phyloP scores from a whole-genome alignment of 1,140 invertebrate species.

The Xylocopa sonorina region DNA sequence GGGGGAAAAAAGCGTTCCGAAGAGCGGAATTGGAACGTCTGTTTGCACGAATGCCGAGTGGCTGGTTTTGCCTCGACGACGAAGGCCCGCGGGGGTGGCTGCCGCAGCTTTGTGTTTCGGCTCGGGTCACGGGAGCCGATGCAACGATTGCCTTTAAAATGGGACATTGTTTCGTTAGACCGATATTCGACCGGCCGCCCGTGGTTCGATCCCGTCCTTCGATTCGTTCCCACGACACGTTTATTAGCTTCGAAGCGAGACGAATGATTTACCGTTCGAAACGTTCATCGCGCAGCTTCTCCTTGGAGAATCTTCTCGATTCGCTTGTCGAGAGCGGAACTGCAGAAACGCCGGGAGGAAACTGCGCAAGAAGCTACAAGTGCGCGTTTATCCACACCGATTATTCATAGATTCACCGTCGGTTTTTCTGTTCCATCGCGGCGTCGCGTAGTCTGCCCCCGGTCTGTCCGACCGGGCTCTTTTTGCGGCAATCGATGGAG shows the following conservation, averaged over 20 bases:
- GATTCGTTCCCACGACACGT: no score
- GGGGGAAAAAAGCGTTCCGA: constrained; percentile 11
- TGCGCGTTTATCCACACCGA: neutral
- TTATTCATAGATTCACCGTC: constrained; percentile 11
- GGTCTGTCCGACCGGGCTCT: neutral
- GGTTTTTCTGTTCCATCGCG: neutral
- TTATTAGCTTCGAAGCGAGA: no score
- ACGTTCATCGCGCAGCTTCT: no score
- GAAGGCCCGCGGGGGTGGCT: no score
- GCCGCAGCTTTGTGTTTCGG: neutral
- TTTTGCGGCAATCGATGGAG: constrained; percentile 8
- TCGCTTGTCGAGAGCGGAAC: no score
- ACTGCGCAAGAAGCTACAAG: neutral
- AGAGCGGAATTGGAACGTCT: constrained; percentile 26
- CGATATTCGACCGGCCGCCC: no score
- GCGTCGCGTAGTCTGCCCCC: constrained; percentile 25
- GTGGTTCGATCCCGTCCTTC: no score
- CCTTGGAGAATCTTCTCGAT: no score
- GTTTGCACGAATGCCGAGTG: constrained; percentile 26
- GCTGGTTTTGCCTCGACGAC: constrained; percentile 10
- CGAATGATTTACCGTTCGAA: no score
- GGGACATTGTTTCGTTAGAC: neutral
- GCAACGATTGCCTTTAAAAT: constrained; percentile 8
- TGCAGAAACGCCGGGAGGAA: no score
- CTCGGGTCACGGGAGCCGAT: neutral